Evolutionary conservation across 2,797 vertebrate species (phyloP).

Genomic region (Setipinna tenuifilis): DNA sequence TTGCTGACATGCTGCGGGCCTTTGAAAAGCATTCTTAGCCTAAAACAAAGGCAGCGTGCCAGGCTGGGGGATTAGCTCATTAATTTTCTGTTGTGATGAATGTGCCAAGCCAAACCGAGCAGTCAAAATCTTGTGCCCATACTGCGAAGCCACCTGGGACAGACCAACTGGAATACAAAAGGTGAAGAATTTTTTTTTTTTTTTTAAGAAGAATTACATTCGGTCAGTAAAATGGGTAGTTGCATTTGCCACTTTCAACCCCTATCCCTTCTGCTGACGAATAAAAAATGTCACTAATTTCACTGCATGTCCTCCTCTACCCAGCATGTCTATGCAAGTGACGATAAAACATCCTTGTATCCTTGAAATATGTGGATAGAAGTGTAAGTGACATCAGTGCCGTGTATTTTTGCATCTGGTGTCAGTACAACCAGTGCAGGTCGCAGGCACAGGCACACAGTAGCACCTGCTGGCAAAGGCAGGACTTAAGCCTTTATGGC

Average conservation of each 20-base stretch:
- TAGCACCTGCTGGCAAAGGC: too few relatives aligned
- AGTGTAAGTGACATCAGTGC: neutral
- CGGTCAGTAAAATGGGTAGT: neutral
- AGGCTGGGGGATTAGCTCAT: conserved; percentile 47
- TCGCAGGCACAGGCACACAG: neutral
- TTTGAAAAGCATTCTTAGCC: conserved; percentile 31
- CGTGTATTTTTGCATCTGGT: neutral
- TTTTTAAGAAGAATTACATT: too few relatives aligned
- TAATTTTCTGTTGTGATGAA: conserved; percentile 42
- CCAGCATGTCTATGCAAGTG: too few relatives aligned
- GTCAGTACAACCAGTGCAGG: neutral
- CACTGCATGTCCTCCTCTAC: too few relatives aligned
- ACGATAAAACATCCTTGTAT: too few relatives aligned
- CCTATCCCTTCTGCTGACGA: too few relatives aligned
- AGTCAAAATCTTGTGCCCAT: conserved; percentile 35
- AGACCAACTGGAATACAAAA: neutral
- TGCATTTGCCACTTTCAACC: too few relatives aligned
- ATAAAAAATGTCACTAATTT: too few relatives aligned
- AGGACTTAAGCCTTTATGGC: neutral
- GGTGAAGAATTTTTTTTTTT: neutral
- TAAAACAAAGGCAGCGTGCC: conserved; percentile 32
- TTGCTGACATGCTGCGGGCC: neutral
- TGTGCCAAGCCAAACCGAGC: conserved; percentile 42
- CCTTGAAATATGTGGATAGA: too few relatives aligned
- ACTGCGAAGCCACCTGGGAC: neutral